Conservation (phyloP, 2,888 invertebrate genomes). For the Melanostoma mellinum region DNA sequence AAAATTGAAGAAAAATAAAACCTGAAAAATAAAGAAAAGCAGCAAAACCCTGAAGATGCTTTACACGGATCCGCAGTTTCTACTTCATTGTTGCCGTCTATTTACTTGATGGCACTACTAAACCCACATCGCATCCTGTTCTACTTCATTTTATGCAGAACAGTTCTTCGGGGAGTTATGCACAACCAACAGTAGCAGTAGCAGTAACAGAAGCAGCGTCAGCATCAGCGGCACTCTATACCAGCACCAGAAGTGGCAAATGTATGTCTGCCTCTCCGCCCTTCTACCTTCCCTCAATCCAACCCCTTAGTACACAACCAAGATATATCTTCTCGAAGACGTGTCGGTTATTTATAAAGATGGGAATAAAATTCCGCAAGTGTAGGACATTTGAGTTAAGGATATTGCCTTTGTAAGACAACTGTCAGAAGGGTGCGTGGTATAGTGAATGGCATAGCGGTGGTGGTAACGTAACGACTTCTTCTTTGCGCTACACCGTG, state of each 20-base stretch:
- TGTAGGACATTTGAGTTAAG: conserved; percentile 72
- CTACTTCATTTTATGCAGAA: conserved; percentile 70
- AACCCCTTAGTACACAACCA: too few species aligned
- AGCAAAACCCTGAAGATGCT: conserved; percentile 48
- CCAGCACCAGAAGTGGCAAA: conserved; percentile 56
- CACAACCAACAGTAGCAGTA: conserved; percentile 16
- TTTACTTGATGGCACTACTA: conserved; percentile 73
- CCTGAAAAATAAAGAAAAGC: conserved; percentile 9
- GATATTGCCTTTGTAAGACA: conserved; percentile 73
- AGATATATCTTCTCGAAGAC: conserved; percentile 41
- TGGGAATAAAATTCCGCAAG: conserved; percentile 71
- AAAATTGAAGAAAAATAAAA: conserved; percentile 21
- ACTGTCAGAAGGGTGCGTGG: conserved; percentile 53
- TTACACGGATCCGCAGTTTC: conserved; percentile 69
- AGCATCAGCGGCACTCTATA: neutral
- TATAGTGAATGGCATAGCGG: neutral
- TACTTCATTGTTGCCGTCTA: conserved; percentile 72
- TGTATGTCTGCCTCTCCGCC: conserved; percentile 37
- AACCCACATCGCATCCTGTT: conserved; percentile 71
- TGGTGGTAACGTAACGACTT: conserved; percentile 26
- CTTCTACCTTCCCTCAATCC: neutral
- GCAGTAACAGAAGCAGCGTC: neutral
- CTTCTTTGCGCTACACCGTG: conserved; percentile 17
- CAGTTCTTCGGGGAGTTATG: conserved; percentile 65
- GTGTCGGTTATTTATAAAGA: conserved; percentile 66